Evolutionary conservation across 2,888 invertebrate genomes (phyloP), one percentile per base, ranked within the genome.

Genomic region (Leptinotarsa tumamoca): DNA sequence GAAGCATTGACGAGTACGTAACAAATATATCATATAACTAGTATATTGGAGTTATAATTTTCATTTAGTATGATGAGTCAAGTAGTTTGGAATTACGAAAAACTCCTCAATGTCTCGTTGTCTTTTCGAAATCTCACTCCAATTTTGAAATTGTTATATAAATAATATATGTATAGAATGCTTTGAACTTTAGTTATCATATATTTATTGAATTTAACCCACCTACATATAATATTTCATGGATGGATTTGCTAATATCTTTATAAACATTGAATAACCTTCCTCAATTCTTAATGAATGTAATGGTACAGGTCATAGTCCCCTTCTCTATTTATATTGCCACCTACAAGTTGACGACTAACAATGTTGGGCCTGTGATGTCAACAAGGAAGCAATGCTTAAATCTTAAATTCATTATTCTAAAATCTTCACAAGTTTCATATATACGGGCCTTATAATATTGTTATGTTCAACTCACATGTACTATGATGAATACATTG

Each of bases 381-480:
- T 86, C 85, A 83, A 85, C 84, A 84, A 81, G 83, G 84, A 84
- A 83, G 83, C 83, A 80, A 83, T 82, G 82, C 81, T 84, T 83
- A 79, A 78, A 80, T 80, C 72, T 23, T 82, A 79, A 78, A 80
- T 80, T 75, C 58, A 69, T 52, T 76, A 78, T 80, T 83, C 83
- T 83, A 80, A 84, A 83, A 83, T 82, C 84, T 85, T 84, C 83
- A 81, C 83, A 84, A 80, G 77, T 80, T 79, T 80, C 72, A 81
- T 84, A 85, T 85, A 83, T 84, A 85, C 83, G 83, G 84, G 85
- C 84, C 83, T 84, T 83, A 84, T 84, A 86, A 87, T 86, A 86
- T 87, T 87, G 87, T 88, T 88, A 87, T 87, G 86, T 87, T 87
- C 87, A 87, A 87, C 78, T 80, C 73, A 78, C 72, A 75, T 80